Conservation (phyloP, 2,888 invertebrate species). For the Acanthacorydalis orientalis region DNA sequence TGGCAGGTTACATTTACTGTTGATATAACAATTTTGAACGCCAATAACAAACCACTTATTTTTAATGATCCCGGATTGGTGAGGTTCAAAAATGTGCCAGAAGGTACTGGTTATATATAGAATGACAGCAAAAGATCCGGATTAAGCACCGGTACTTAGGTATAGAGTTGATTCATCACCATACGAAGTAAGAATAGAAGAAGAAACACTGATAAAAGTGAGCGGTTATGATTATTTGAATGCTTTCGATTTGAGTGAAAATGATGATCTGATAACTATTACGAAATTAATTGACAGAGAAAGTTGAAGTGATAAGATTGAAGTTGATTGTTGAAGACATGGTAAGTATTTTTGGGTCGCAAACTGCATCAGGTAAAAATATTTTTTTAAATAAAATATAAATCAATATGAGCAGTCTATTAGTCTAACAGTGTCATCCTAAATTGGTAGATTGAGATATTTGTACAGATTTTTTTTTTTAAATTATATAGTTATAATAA, state of each 20-base stretch:
- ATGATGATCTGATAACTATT: conserved; percentile 58
- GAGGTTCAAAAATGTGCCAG: conserved; percentile 58
- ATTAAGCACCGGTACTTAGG: conserved; percentile 59
- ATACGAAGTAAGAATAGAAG: conserved; percentile 66
- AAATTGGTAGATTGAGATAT: no score
- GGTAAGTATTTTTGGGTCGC: conserved; percentile 58
- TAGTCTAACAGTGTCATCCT: no score
- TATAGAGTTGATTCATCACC: conserved; percentile 53
- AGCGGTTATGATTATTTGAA: conserved; percentile 59
- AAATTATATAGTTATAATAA: no score
- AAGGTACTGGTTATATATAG: conserved; percentile 57
- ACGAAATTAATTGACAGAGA: conserved; percentile 62
- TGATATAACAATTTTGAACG: conserved; percentile 74
- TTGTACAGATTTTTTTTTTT: no score
- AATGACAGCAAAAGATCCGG: conserved; percentile 60
- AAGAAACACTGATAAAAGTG: conserved; percentile 52
- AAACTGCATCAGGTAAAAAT: conserved; percentile 47
- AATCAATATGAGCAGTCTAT: no score
- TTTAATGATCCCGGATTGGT: conserved; percentile 53
- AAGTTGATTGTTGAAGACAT: conserved; percentile 69
- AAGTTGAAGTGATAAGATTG: conserved; percentile 60
- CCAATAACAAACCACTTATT: conserved; percentile 78
- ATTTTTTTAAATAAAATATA: not conserved
- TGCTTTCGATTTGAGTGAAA: conserved; percentile 57
- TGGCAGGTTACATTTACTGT: conserved; percentile 46